A percentile compares a stretch with the other conserved stretches of the same genome.
phyloP scores from a whole-genome alignment of 2,888 invertebrate species.

The Orthosia gracilis region DNA sequence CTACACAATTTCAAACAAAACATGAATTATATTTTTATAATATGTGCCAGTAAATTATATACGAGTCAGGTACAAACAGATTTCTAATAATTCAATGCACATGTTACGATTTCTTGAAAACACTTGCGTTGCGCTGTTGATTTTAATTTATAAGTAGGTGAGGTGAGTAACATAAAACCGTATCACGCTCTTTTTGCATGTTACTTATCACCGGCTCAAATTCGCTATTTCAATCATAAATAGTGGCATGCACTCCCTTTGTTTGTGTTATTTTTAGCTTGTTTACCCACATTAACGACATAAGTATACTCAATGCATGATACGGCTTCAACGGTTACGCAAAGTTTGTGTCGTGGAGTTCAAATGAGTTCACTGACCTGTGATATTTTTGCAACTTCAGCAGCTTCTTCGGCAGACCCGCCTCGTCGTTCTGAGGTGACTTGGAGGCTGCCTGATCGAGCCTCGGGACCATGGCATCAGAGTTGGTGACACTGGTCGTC shows the following conservation, averaged over 20 bases:
- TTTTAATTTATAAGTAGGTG: slow-evolving; percentile 27
- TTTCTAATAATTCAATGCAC: slow-evolving; percentile 12
- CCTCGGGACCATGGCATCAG: slow-evolving; percentile 90
- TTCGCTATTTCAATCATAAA: slow-evolving; percentile 39
- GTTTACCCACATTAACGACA: slow-evolving; percentile 52
- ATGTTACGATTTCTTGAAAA: slow-evolving; percentile 8
- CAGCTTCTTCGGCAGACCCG: slow-evolving; percentile 85
- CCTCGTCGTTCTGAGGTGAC: slow-evolving; percentile 81
- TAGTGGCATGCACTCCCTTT: slow-evolving; percentile 42
- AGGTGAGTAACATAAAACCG: slow-evolving; percentile 31
- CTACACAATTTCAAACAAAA: too few relatives aligned
- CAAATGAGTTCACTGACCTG: slow-evolving; percentile 89
- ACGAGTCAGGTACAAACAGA: not conserved
- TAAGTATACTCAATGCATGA: slow-evolving; percentile 50
- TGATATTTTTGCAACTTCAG: slow-evolving; percentile 91
- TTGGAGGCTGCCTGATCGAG: slow-evolving; percentile 83
- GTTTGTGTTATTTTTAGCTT: slow-evolving; percentile 57
- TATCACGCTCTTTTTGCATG: slow-evolving; percentile 58
- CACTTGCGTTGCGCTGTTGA: not conserved
- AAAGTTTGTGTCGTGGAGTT: slow-evolving; percentile 74
- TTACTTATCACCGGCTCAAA: slow-evolving; percentile 53
- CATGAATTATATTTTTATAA: too few relatives aligned
- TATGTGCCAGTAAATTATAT: too few relatives aligned
- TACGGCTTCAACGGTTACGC: slow-evolving; percentile 77
- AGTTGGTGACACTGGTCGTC: slow-evolving; percentile 92